A percentile compares a stretch with the other conserved stretches of the same genome.
phyloP scores from a whole-genome alignment of 2,113 vertebrate species.

The Megalops atlanticus region DNA sequence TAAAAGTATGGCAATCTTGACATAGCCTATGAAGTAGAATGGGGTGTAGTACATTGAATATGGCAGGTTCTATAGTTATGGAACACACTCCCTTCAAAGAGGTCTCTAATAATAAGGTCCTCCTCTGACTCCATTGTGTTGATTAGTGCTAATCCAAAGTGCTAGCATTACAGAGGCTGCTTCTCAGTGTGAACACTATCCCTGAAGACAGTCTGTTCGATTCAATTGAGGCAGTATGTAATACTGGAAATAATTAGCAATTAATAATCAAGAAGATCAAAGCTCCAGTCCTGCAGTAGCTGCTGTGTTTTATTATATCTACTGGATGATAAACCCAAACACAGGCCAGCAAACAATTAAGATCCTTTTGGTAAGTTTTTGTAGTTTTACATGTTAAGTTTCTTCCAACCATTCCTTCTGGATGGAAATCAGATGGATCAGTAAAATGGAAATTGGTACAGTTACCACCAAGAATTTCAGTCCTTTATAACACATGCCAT shows the following conservation, averaged over 20 bases:
- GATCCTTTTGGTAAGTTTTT: not conserved
- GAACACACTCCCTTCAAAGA: slow-evolving; percentile 23
- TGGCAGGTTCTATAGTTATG: slow-evolving; percentile 26
- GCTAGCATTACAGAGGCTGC: slow-evolving; percentile 26
- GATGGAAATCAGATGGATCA: too few species aligned
- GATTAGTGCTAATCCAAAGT: slow-evolving; percentile 39
- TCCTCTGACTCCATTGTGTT: slow-evolving; percentile 12
- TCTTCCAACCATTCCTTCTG: not conserved
- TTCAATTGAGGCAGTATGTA: slow-evolving; percentile 64
- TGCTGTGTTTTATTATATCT: slow-evolving; percentile 8
- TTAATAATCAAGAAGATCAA: slow-evolving; percentile 65
- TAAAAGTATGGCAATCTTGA: slow-evolving; percentile 6
- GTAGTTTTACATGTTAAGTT: not conserved
- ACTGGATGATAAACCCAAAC: slow-evolving; percentile 34
- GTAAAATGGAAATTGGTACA: not conserved
- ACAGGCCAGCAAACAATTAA: slow-evolving; percentile 28
- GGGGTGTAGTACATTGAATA: slow-evolving; percentile 25
- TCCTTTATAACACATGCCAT: too few species aligned
- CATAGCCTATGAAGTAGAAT: slow-evolving; percentile 23
- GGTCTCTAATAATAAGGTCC: slow-evolving; percentile 36
- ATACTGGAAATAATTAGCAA: slow-evolving; percentile 66
- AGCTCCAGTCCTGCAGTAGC: slow-evolving; percentile 41
- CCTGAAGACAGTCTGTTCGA: slow-evolving; percentile 26
- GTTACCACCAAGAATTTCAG: not conserved
- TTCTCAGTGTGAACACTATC: slow-evolving; percentile 26